Evolutionary conservation across 2,113 vertebrate genomes (phyloP), one percentile per base, ranked within the genome.

Genomic region (Ctenodactylus gundi): DNA sequence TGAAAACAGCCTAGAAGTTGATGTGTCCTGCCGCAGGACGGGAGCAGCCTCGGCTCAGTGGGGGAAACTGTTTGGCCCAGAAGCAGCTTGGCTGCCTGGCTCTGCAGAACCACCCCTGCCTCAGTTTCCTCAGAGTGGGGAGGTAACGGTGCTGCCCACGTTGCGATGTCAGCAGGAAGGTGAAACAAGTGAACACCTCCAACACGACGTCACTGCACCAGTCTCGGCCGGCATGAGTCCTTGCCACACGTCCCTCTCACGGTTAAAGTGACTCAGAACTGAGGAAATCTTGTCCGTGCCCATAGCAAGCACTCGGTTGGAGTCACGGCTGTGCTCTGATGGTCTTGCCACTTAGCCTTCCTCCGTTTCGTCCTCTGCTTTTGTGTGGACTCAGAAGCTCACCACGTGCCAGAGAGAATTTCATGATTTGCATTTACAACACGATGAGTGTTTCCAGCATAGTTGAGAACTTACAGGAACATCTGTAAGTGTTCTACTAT

Each of bases 381-480:
- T 55, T 70, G 4, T 62, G 21, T 57, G 6, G 51, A 36, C 23
- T 77, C 36, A 83, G n/a, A n/a, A n/a, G n/a, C n/a, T n/a, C n/a
- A n/a, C n/a, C n/a, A n/a, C n/a, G n/a, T n/a, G 39, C 25, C 36
- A 70, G 12, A 89, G 15, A 70, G 25, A 80, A 91, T n/a, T 93
- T 78, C 9, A 39, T 57, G 94, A 65, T 25, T 80, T 91, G 23
- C 44, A 65, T 70, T 81, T 53, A 23, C 15, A 91, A n/a, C 93
- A 62, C 51, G 21, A 6, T 64, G 36, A 72, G 25, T 13, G 31
- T 77, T 78, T 88, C 76, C 90, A 44, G 80, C 85, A 29, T n/a
- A 91, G 78, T 88, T 68, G 90, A 82, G 57, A 73, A 92, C 76
- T 86, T 87, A 49, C 65, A 76, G 20, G 18, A 89, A 64, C 27